Conservation (phyloP, 1,140 invertebrate genomes). For the Akabosia matsudoensis region DNA sequence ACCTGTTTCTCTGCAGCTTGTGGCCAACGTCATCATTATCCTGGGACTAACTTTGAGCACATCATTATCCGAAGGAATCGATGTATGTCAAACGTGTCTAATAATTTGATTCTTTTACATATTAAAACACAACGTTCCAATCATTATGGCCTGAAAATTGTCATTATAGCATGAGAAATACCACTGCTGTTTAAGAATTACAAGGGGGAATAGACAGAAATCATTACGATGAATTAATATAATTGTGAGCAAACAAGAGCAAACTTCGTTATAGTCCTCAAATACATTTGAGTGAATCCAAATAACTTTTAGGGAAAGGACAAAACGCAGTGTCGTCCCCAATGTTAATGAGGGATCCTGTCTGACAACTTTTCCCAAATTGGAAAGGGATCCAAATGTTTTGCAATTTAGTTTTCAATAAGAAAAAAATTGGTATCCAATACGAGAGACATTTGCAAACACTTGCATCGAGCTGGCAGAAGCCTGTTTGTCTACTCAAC, state of each 20-base stretch:
- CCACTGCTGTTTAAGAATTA: background rate
- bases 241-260: background rate
- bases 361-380: background rate
- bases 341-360: background rate
- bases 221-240: background rate
- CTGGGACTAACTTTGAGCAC: background rate
- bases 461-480: no score
- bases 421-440: background rate
- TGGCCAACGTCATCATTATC: background rate
- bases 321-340: background rate
- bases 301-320: background rate
- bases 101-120: background rate
- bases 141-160: background rate
- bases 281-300: background rate
- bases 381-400: background rate
- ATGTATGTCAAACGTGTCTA: background rate
- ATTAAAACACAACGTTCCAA: background rate
- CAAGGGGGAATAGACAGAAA: background rate
- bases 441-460: background rate
- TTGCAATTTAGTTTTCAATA: background rate
- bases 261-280: background rate
- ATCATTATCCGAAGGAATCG: conserved; percentile 13
- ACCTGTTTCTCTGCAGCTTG: background rate
- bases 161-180: no score
- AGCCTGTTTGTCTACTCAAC: no score